These are phyloP conservation scores for Ochlodes sylvanus DNA, from an alignment of 2,888 invertebrate genomes.

Conservation along the genomic window DNA sequence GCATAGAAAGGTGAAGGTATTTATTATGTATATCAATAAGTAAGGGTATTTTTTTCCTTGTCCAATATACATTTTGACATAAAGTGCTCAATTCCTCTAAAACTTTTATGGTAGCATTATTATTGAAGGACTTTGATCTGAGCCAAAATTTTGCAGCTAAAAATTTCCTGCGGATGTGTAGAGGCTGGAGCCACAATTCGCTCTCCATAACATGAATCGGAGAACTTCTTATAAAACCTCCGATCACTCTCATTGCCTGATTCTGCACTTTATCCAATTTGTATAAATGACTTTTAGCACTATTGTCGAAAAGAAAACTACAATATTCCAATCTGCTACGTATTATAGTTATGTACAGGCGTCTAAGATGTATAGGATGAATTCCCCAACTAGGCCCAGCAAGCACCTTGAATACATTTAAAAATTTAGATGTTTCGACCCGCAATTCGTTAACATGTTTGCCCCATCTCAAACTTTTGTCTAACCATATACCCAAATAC, in stretches of 20 bases:
- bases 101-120: slow-evolving; percentile 11
- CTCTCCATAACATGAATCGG: slow-evolving; percentile 44
- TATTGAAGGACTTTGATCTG: slow-evolving; percentile 16
- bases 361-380: slow-evolving; percentile 45
- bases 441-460: slow-evolving; percentile 43
- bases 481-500: slow-evolving; percentile 35
- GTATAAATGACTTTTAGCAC: slow-evolving; percentile 37
- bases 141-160: slow-evolving; percentile 39
- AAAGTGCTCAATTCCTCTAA: slow-evolving; percentile 9
- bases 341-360: slow-evolving; percentile 47
- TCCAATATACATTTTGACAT: slow-evolving; percentile 33
- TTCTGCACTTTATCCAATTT: slow-evolving; percentile 46
- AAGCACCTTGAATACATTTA: slow-evolving; percentile 43
- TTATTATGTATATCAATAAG: slow-evolving; percentile 24
- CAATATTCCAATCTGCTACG: slow-evolving; percentile 48
- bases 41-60: slow-evolving; percentile 38
- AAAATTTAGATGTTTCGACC: slow-evolving; percentile 32
- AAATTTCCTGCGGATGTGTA: slow-evolving; percentile 39
- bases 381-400: slow-evolving; percentile 46
- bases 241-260: slow-evolving; percentile 43
- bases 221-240: slow-evolving; percentile 44
- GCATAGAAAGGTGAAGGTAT: slow-evolving; percentile 8
- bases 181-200: slow-evolving; percentile 43
- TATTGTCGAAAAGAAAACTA: slow-evolving; percentile 42
- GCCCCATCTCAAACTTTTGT: slow-evolving; percentile 40